These are phyloP conservation scores for Mormyrus lacerda DNA, from an alignment of 2,113 vertebrate species.

Conservation along the genomic window DNA sequence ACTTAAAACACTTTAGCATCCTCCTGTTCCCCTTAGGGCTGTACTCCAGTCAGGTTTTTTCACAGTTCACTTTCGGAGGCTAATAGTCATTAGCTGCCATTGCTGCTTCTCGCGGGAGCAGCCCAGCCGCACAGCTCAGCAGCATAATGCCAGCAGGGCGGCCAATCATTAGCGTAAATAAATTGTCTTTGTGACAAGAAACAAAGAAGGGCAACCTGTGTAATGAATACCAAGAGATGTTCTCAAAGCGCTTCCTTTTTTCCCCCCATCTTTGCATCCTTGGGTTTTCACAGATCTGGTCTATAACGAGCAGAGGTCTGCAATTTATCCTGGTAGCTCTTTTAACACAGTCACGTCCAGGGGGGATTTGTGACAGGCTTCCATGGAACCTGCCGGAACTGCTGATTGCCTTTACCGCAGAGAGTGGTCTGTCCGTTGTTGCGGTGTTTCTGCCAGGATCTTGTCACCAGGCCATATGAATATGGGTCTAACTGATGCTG, in stretches of 20 bases:
- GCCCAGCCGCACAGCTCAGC: slow-evolving; percentile 25
- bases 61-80: background rate
- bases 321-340: background rate
- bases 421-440: background rate
- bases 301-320: background rate
- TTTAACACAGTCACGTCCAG: background rate
- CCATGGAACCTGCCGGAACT: background rate
- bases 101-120: slow-evolving; percentile 21
- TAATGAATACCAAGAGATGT: slow-evolving; percentile 11
- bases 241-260: slow-evolving; percentile 5
- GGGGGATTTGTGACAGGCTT: background rate
- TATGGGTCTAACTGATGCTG: background rate
- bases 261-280: background rate
- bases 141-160: slow-evolving; percentile 33
- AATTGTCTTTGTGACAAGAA: slow-evolving; percentile 17
- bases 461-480: background rate
- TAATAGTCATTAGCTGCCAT: background rate
- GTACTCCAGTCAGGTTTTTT: background rate
- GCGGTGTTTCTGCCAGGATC: background rate
- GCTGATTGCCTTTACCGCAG: background rate
- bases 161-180: slow-evolving; percentile 41
- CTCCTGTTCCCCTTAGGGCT: background rate
- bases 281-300: background rate
- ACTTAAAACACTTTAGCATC: background rate
- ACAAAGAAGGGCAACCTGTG: background rate